Evolutionary conservation across 2,888 invertebrate genomes (phyloP), one percentile per base, ranked within the genome.

Genomic region (Coenonympha arcania): DNA sequence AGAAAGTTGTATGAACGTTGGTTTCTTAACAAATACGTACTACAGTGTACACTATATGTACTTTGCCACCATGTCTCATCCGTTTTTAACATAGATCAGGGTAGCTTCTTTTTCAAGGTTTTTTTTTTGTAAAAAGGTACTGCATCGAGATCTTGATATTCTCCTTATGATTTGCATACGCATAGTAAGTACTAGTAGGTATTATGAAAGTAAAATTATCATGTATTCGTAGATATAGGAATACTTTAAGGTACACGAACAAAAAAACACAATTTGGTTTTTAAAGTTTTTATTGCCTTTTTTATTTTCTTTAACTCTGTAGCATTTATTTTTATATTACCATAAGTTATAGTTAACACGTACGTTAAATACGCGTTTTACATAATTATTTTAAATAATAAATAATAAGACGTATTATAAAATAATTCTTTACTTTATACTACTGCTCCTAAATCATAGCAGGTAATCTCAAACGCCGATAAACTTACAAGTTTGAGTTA

Each of bases 241-340:
- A 3, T 11, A 11, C 4, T 13, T 30, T 11, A 2, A n/a, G 6
- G 9, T 8, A 9, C 13, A 36, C 3, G n/a, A 41, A 52, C 51
- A 79, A 73, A 70, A 77, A 79, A 80, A 71, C 59, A 67, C 66
- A 65, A 28, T 57, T 62, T 73, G 67, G 52, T 73, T 81, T 84
- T 84, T 76, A 73, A 80, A 78, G n/a, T 76, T 86, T 86, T 85
- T 86, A 85, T 85, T 86, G 72, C 70, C 79, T 84, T 84, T 81
- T 85, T 83, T 83, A 73, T 81, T 48, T 75, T 79, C 73, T 79
- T 59, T 56, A 55, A 62, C 56, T 61, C 55, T 59, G 81, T 85
- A 85, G 83, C 82, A 82, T 85, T 85, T 84, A 85, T 82, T 80
- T 82, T 84, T 80, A 80, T 78, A 80, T 78, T 77, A 84, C 73